Evolutionary conservation across 1,140 invertebrate genomes (phyloP).

Genomic region (Ceratosolen solmsi): DNA sequence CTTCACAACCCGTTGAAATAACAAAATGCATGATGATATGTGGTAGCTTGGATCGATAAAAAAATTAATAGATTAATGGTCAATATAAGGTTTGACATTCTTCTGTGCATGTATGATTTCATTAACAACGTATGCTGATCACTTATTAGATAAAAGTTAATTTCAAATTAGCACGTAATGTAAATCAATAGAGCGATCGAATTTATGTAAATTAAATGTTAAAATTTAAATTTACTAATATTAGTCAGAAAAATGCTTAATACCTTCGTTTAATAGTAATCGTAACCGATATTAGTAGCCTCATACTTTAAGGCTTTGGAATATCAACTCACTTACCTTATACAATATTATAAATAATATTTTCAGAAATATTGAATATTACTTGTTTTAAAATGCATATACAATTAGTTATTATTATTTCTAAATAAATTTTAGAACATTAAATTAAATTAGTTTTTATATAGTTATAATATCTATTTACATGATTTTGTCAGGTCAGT

Average conservation of each 20-base stretch:
- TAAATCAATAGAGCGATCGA: background rate
- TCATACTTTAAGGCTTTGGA: too few relatives aligned
- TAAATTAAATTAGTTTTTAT: background rate
- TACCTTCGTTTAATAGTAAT: background rate
- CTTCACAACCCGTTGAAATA: too few relatives aligned
- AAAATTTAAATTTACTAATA: background rate
- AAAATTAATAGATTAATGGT: too few relatives aligned
- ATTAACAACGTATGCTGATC: background rate
- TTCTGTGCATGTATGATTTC: background rate
- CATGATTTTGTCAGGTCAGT: background rate
- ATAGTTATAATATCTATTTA: background rate
- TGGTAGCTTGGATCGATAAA: too few relatives aligned
- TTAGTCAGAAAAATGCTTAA: background rate
- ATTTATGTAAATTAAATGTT: background rate
- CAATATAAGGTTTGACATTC: too few relatives aligned
- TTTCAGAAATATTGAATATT: too few relatives aligned
- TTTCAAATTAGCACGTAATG: background rate
- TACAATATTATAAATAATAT: too few relatives aligned
- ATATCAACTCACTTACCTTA: too few relatives aligned
- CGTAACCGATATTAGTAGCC: background rate
- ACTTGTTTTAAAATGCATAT: too few relatives aligned
- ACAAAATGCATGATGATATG: too few relatives aligned
- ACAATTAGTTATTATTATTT: too few relatives aligned
- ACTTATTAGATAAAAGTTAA: background rate
- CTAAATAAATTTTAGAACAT: background rate